phyloP scores from a whole-genome alignment of 2,113 vertebrate species.

The Lepus timidus region DNA sequence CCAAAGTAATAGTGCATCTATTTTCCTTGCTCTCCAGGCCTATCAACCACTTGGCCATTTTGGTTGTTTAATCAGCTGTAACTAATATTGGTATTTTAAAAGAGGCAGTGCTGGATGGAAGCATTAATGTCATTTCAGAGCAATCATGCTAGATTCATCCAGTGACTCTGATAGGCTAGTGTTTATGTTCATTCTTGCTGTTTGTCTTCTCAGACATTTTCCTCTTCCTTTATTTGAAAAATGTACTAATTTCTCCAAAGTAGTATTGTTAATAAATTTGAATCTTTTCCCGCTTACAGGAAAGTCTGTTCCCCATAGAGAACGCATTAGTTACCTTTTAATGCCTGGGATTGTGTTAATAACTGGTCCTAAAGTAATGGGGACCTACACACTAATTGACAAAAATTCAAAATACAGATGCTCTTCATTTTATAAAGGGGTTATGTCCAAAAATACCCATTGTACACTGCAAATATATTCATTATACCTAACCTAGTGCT shows the following conservation, averaged over 20 bases:
- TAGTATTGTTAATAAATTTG: not conserved
- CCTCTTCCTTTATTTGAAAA: not conserved
- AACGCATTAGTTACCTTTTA: not conserved
- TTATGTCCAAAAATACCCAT: too few relatives aligned
- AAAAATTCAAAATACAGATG: not conserved
- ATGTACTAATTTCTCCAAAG: not conserved
- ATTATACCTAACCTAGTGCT: too few relatives aligned
- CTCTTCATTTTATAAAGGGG: too few relatives aligned
- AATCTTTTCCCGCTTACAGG: not conserved
- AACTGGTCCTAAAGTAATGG: not conserved
- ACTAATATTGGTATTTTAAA: constrained; percentile 29
- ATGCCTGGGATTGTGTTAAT: not conserved
- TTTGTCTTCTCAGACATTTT: constrained; percentile 12
- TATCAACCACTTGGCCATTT: not conserved
- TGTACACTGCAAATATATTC: too few relatives aligned
- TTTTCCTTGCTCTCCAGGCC: constrained; percentile 53
- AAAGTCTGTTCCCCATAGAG: not conserved
- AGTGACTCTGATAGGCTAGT: not conserved
- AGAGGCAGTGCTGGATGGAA: not conserved
- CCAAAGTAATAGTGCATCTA: constrained; percentile 28
- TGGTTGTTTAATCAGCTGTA: constrained; percentile 34
- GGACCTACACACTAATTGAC: not conserved
- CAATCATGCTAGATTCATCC: not conserved
- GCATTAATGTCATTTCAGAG: not conserved
- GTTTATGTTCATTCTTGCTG: not conserved